Evolutionary conservation across 2,797 vertebrate species (phyloP), one percentile per base, ranked within the genome.

Genomic region (Hydrocynus forskahlii): DNA sequence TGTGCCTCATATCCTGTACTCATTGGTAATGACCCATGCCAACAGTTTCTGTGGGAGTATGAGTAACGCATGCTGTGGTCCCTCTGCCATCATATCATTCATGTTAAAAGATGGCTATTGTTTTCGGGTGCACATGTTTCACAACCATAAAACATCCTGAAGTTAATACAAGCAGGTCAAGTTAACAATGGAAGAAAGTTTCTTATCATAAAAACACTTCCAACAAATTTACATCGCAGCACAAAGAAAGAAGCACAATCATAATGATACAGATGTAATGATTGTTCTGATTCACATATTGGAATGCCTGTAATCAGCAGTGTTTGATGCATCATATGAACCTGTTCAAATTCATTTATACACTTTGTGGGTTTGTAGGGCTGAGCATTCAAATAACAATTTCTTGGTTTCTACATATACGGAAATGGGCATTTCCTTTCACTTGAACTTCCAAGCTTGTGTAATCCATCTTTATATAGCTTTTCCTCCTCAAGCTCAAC

Each of bases 1-100:
- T 35, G 54, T 78, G 57, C 12, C 82, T 87, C 78, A 81, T 63
- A 75, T 84, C 73, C 79, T 68, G 77, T 75, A 25, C 23, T n/a
- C 35, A 76, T 35, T 69, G 70, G 63, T 60, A 62, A 80, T 67
- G 13, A 68, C 23, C 54, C 63, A 81, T 75, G 55, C 54, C 76
- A 79, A 23, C 76, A 13, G 60, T 48, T 73, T 63, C 21, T 55
- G 5, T 7, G 21, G 25, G 19, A 66, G 50, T 48, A 77, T 13
- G 38, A 45, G 52, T 17, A 55, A 72, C 9, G 50, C 12, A 29
- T 16, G 13, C 13, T 5, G 25, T 25, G n/a, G 23, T 23, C 21
- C 14, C n/a, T 48, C 23, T 25, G 45, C 14, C n/a, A 43, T 7
- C 5, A 25, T 45, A 16, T 23, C 45, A 71, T 7, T 16, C 21